These are phyloP conservation scores for Rhegmatorhina hoffmannsi DNA, from an alignment of 2,113 vertebrate genomes.

Conservation along the genomic window DNA sequence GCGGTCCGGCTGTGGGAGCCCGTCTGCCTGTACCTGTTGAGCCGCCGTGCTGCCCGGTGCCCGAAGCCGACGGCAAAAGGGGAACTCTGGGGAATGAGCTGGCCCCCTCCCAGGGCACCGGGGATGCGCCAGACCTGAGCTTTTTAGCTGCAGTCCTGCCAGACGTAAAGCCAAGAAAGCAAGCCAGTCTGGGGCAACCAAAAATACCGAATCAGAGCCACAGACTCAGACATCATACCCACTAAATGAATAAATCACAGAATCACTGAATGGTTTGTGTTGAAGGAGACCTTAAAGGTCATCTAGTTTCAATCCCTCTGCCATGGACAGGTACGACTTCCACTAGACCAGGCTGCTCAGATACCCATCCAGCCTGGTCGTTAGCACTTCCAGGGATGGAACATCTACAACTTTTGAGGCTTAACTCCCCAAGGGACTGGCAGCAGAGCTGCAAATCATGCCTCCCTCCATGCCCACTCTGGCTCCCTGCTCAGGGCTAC, in stretches of 20 bases:
- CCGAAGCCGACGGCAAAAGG: not conserved
- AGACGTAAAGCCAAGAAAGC: not conserved
- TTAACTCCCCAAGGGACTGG: not conserved
- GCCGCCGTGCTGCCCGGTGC: not conserved
- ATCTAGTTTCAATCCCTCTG: not conserved
- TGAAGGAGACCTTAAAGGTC: not conserved
- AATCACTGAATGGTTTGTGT: not conserved
- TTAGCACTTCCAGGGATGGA: not conserved
- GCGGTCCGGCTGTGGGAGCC: not conserved
- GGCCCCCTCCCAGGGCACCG: fast-evolving
- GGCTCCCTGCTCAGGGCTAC: not conserved
- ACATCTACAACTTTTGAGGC: not conserved
- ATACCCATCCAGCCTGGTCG: not conserved
- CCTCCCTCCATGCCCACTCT: fast-evolving
- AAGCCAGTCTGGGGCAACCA: not conserved
- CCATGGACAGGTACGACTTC: not conserved
- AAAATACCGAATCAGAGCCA: not conserved
- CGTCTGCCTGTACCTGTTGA: fast-evolving
- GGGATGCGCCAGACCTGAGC: too few relatives aligned
- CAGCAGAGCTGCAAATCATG: not conserved
- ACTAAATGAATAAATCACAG: not conserved
- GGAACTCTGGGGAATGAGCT: fast-evolving
- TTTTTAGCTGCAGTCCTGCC: not conserved
- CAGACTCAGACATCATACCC: not conserved
- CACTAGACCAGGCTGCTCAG: not conserved